These are phyloP conservation scores for Pangasianodon gigas DNA, from an alignment of 2,113 vertebrate genomes.

Conservation along the genomic window DNA sequence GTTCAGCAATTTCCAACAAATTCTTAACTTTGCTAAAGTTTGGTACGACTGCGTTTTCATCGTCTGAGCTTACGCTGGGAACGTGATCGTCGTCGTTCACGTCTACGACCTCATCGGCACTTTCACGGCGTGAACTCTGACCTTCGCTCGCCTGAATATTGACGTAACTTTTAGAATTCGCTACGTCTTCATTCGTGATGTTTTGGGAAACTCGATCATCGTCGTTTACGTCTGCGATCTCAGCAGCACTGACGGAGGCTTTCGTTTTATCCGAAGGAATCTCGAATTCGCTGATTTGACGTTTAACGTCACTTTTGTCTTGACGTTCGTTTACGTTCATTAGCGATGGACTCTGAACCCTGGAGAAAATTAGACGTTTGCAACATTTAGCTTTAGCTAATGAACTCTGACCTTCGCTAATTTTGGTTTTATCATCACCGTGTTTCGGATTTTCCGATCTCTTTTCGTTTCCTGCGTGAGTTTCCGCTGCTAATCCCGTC, in stretches of 20 bases:
- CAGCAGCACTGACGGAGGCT: background rate
- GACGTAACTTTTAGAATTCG: background rate
- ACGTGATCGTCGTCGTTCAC: background rate
- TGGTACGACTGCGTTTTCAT: background rate
- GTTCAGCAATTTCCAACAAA: background rate
- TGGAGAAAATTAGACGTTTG: background rate
- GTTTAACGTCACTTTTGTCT: background rate
- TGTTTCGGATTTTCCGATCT: background rate
- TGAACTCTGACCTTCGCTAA: background rate
- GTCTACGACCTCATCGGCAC: background rate
- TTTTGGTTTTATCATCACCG: background rate
- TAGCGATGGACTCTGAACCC: background rate
- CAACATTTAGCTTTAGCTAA: background rate
- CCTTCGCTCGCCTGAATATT: background rate
- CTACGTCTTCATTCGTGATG: background rate
- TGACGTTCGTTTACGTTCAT: background rate
- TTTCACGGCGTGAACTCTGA: background rate
- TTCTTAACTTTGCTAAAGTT: background rate
- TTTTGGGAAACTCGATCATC: background rate
- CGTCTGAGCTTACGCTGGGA: background rate
- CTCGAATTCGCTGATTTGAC: background rate
- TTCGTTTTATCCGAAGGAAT: background rate
- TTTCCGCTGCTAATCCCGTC: background rate
- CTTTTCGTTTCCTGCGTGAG: background rate
- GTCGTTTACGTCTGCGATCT: background rate